phyloP scores from a whole-genome alignment of 1,140 invertebrate genomes.

The Ridgeia piscesae region DNA sequence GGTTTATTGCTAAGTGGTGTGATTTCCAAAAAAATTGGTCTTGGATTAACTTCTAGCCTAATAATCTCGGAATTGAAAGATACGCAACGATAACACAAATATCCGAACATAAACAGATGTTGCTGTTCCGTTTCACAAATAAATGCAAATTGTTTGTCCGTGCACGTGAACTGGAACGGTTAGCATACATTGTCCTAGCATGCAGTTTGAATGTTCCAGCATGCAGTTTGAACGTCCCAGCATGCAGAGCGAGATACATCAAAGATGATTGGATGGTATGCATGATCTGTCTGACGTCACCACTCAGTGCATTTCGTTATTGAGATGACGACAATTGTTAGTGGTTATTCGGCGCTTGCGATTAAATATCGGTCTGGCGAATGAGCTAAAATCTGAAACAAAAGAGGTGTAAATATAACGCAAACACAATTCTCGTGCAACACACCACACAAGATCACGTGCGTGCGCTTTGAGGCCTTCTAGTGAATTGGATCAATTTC shows the following conservation, averaged over 20 bases:
- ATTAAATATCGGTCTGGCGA: constrained; percentile 11
- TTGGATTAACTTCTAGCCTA: neutral
- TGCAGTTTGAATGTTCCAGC: neutral
- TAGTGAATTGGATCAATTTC: constrained; percentile 14
- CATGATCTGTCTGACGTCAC: too few relatives aligned
- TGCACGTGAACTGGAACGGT: neutral
- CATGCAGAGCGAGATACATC: neutral
- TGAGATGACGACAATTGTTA: neutral
- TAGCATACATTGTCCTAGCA: neutral
- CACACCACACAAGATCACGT: neutral
- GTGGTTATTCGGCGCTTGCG: neutral
- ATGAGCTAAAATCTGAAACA: constrained; percentile 18
- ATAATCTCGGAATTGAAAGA: neutral
- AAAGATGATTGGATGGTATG: neutral
- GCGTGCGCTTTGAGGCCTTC: neutral
- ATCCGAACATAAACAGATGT: neutral
- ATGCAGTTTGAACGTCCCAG: neutral
- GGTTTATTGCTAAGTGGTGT: neutral
- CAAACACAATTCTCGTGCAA: neutral
- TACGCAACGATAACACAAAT: neutral
- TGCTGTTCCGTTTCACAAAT: neutral
- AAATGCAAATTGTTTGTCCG: too few relatives aligned
- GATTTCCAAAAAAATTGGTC: neutral
- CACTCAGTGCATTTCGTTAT: constrained; percentile 8
- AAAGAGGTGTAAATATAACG: neutral